Conservation (phyloP, 2,113 vertebrate species). For the Apeltes quadracus region DNA sequence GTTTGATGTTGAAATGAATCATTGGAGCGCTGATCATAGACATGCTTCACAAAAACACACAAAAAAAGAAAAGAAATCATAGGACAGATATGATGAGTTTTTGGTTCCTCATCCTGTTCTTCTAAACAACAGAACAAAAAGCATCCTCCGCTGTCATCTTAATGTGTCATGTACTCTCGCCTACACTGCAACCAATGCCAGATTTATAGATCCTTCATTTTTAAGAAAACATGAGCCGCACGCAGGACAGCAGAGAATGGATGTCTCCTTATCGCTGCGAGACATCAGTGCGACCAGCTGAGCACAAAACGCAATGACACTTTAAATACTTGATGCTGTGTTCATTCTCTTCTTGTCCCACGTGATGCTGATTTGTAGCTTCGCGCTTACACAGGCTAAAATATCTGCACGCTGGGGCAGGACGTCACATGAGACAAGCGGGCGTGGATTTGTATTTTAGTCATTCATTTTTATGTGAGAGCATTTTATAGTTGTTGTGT, state of each 20-base stretch:
- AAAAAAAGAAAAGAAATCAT: slow-evolving; percentile 24
- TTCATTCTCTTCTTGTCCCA: slow-evolving; percentile 1
- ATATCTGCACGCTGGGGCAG: not conserved
- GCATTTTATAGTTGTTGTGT: not conserved
- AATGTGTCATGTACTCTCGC: slow-evolving; percentile 18
- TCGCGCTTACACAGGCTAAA: not conserved
- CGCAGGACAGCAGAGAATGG: slow-evolving; percentile 10
- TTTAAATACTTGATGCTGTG: slow-evolving; percentile 23
- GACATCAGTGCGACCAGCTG: not conserved
- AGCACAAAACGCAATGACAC: slow-evolving; percentile 11
- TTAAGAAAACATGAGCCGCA: slow-evolving; percentile 19
- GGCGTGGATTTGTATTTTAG: not conserved
- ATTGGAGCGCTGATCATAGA: slow-evolving; percentile 45
- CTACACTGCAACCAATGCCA: slow-evolving; percentile 16
- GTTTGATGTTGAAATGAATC: slow-evolving; percentile 58
- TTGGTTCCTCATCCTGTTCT: not conserved
- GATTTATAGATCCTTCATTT: slow-evolving; percentile 42
- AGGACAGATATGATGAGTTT: slow-evolving; percentile 18
- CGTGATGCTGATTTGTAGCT: slow-evolving; percentile 1
- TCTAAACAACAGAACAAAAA: slow-evolving; percentile 29
- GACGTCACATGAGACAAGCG: slow-evolving; percentile 5
- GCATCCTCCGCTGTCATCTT: slow-evolving; percentile 9
- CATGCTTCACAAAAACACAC: slow-evolving; percentile 27
- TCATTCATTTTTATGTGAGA: not conserved
- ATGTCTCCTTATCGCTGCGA: not conserved